Evolutionary conservation across 2,113 vertebrate genomes (phyloP), one percentile per base, ranked within the genome.

Genomic region (Peromyscus leucopus): DNA sequence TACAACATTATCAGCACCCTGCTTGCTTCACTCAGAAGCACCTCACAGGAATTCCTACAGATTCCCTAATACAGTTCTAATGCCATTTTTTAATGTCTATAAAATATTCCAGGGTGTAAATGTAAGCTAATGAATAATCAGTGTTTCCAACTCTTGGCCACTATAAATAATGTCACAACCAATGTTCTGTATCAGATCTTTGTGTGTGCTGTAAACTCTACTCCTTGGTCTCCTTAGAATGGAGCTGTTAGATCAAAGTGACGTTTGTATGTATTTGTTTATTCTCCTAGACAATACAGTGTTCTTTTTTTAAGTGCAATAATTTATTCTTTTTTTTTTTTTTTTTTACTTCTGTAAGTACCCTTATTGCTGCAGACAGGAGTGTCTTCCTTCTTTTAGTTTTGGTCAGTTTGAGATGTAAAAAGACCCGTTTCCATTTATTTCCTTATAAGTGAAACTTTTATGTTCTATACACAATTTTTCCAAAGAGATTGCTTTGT

Each of bases 61-160:
- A 15, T 86, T 91, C 19, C 89, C 57, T 84, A n/a, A 1, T 67
- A 57, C 79, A 39, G 5, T 59, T 82, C 57, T 89, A 84, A 75
- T 22, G 59, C 2, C 92, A 76, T 28, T 59, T 82, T 83, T 61
- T 72, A 88, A 89, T 42, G 39, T 46, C 75, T 89, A 61, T 19
- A 89, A 76, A 82, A 91, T 87, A 82, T 33, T 31, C 42, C 65
- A 36, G 67, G 57, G 33, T 84, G 28, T 80, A 75, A 95, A 92
- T 85, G 15, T 92, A 17, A 74, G 74, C 74, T 80, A 6, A 83
- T 85, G 2, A 42, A 33, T 63, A 71, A 48, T 94, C 33, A 4
- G 90, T 89, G 26, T 84, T 95, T 91, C 46, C 8, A 82, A 16
- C 61, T 92, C 39, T 87, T 96, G 90, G 75, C n/a, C 93, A 87